These are phyloP conservation scores for Ormyrus labotus DNA, from an alignment of 2,888 invertebrate species.

Conservation along the genomic window DNA sequence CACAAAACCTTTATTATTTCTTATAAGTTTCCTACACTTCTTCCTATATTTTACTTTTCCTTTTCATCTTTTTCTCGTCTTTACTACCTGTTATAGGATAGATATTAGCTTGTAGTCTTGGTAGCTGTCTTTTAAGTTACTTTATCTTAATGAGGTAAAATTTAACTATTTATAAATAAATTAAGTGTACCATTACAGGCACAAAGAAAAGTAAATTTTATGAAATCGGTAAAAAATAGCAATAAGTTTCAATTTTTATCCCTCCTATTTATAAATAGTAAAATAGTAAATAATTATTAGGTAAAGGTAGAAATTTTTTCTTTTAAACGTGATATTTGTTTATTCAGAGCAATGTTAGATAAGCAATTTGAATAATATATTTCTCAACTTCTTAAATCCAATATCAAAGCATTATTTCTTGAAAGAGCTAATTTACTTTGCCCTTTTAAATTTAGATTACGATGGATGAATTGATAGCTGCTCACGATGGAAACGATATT, in stretches of 20 bases:
- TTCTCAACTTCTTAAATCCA: too few species aligned
- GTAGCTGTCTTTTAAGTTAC: too few species aligned
- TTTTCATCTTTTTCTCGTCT: constrained; percentile 17
- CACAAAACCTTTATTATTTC: neutral
- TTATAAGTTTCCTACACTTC: constrained; percentile 2
- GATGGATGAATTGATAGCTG: constrained; percentile 86
- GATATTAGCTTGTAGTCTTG: neutral
- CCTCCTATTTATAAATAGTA: too few species aligned
- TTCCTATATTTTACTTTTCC: constrained; percentile 9
- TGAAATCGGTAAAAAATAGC: too few species aligned
- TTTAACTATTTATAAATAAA: too few species aligned
- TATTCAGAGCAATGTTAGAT: neutral
- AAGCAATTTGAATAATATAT: constrained; percentile 6
- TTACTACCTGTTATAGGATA: constrained; percentile 17
- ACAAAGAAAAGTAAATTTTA: neutral
- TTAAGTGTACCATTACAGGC: neutral
- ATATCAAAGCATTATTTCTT: too few species aligned
- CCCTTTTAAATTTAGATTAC: constrained; percentile 80
- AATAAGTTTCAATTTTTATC: too few species aligned
- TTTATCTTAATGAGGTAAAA: too few species aligned
- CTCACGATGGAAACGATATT: constrained; percentile 77
- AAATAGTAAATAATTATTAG: too few species aligned
- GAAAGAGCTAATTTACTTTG: too few species aligned
- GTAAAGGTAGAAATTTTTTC: too few species aligned
- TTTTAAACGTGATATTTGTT: too few species aligned